A percentile compares a stretch with the other conserved stretches of the same genome.
phyloP scores from a whole-genome alignment of 2,888 invertebrate species.

The Argyresthia albistria region DNA sequence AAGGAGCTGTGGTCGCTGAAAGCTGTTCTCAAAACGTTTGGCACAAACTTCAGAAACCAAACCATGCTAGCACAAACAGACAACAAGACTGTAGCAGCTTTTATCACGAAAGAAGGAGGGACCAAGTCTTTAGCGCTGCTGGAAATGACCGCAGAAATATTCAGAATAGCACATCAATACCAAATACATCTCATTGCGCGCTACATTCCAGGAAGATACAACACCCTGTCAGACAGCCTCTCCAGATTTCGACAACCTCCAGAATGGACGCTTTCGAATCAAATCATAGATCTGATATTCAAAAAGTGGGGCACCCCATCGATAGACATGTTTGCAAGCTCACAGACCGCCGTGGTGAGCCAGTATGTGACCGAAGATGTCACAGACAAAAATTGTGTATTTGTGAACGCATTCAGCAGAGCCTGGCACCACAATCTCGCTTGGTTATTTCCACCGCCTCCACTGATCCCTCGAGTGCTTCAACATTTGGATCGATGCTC shows the following conservation, averaged over 20 bases:
- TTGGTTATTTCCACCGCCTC: conserved; percentile 19
- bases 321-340: conserved; percentile 8
- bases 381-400: conserved; percentile 6
- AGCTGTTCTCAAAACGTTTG: neutral
- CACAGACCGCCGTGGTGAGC: conserved; percentile 3
- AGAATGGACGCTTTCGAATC: conserved; percentile 1
- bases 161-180: neutral
- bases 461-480: conserved; percentile 14
- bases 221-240: conserved; percentile 1
- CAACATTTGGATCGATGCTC: conserved; percentile 13
- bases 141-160: neutral
- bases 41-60: neutral
- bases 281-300: conserved; percentile 1
- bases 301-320: conserved; percentile 6
- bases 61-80: conserved; percentile 5
- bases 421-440: conserved; percentile 11
- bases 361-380: conserved; percentile 7
- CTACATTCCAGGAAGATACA: conserved; percentile 5
- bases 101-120: conserved; percentile 3
- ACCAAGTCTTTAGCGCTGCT: neutral
- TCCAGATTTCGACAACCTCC: neutral
- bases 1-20: conserved; percentile 2
- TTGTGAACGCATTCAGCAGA: conserved; percentile 15
- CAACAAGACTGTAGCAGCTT: conserved; percentile 7
- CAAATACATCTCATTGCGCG: neutral